Conservation (phyloP, 2,888 invertebrate genomes). For the Cryptocephalus moraei region DNA sequence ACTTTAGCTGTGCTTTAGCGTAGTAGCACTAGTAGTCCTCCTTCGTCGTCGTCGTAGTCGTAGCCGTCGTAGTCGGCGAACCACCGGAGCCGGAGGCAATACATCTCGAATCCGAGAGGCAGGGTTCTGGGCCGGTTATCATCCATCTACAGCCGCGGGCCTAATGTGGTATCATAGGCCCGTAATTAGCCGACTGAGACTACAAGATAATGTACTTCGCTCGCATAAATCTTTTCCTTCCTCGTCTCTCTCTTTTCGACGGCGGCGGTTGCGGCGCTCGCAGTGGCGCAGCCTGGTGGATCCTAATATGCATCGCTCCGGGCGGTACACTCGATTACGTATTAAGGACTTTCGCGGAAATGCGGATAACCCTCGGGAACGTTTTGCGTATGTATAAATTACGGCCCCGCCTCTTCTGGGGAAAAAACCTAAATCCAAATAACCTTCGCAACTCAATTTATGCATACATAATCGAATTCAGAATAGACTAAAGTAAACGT, state of each 20-base stretch:
- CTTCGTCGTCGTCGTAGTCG: conserved; percentile 31
- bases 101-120: conserved; percentile 28
- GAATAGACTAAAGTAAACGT: too few species aligned
- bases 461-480: too few species aligned
- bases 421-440: too few species aligned
- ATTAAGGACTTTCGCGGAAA: neutral
- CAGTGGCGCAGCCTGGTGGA: conserved; percentile 4
- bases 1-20: neutral
- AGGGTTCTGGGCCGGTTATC: conserved; percentile 27
- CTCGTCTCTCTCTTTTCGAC: conserved; percentile 20
- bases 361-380: too few species aligned
- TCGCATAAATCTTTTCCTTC: conserved; percentile 41
- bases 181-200: conserved; percentile 46
- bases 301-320: too few species aligned
- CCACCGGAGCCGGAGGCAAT: conserved; percentile 30
- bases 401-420: too few species aligned
- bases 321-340: neutral
- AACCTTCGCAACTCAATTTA: too few species aligned
- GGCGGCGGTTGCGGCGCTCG: conserved; percentile 1
- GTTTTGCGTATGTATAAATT: too few species aligned
- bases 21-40: too few species aligned
- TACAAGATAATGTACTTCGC: conserved; percentile 47
- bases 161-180: conserved; percentile 45
- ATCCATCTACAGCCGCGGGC: conserved; percentile 30
- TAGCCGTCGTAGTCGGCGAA: conserved; percentile 29